Evolutionary conservation across 2,797 vertebrate species (phyloP).

Genomic region (Chromobotia macracanthus): DNA sequence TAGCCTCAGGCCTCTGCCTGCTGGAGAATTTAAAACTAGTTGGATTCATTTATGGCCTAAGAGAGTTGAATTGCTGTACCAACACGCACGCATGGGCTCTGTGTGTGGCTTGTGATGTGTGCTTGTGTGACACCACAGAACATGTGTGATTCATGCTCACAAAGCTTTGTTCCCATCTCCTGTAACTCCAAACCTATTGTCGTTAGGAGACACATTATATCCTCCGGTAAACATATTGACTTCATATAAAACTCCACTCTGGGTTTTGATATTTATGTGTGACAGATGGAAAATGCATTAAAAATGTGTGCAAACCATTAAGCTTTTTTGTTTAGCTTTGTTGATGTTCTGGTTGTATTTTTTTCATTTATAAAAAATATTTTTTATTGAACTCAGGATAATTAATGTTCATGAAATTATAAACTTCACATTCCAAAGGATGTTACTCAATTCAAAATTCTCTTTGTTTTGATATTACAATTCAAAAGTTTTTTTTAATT

Average conservation of each 20-base stretch:
- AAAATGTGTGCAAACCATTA: constrained; percentile 14
- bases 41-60: constrained; percentile 58
- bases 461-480: background rate
- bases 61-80: constrained; percentile 14
- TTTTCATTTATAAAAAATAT: background rate
- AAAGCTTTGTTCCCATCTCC: constrained; percentile 36
- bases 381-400: background rate
- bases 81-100: constrained; percentile 22
- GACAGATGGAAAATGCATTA: constrained; percentile 32
- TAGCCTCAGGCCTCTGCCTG: constrained; percentile 32
- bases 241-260: constrained; percentile 41
- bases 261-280: constrained; percentile 25
- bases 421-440: background rate
- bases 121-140: constrained; percentile 30
- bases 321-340: constrained; percentile 12
- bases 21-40: constrained; percentile 43
- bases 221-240: constrained; percentile 44
- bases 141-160: constrained; percentile 31
- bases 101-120: constrained; percentile 25
- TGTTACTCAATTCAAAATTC: background rate
- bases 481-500: background rate
- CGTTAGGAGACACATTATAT: constrained; percentile 39
- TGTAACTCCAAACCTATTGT: constrained; percentile 48
- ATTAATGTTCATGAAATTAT: constrained; percentile 6
- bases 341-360: constrained; percentile 25